Base-by-base conservation (phyloP, 1,140 invertebrate species). In the Chrysomallon squamiferum region DNA sequence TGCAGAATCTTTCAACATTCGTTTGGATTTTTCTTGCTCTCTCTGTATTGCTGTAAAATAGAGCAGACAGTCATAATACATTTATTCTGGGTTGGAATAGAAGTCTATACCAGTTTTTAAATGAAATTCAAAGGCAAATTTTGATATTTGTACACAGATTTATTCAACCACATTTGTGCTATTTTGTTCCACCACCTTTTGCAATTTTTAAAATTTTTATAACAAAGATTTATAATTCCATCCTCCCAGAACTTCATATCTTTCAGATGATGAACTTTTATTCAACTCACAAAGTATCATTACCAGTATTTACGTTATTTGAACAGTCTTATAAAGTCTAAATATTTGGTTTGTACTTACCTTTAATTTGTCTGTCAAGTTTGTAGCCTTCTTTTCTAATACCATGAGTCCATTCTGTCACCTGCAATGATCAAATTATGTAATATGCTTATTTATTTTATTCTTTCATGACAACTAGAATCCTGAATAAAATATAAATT, bases 21-120 rank as follows among this genome's bases (percentile, higher is more conserved):
- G 87, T 82, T 97, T 98, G 0, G 97, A 94, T 73, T 99, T 99
- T 62, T 97, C 95, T 87, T 99, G 97, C 87, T 99, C 97, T 52
- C 95, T 87, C 84, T 98, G 92, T 78, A 99, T 98, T 38, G 90
- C 94, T 92, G 71, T 47, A 72, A 61, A 58, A 59, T n/a, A n/a
- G n/a, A n/a, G n/a, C n/a, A n/a, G n/a, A n/a, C n/a, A 5, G n/a
- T 9, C 7, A 56, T 30, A n/a, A 5, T 9, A 25, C 15, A 29
- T 30, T 25, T 25, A 1, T 1, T 3, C n/a, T 13, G n/a, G 9
- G 35, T 9, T 18, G 50, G 43, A 27, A 33, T 27, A n/a, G 43
- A 30, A 62, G 43, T 50, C 43, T 45, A 7, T 47, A 62, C 61
- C 27, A 22, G 22, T 50, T 22, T 66, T n/a, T 58, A 41, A 52